Evolutionary conservation across 2,888 invertebrate species (phyloP).

Genomic region (Drosophila gaucha): DNA sequence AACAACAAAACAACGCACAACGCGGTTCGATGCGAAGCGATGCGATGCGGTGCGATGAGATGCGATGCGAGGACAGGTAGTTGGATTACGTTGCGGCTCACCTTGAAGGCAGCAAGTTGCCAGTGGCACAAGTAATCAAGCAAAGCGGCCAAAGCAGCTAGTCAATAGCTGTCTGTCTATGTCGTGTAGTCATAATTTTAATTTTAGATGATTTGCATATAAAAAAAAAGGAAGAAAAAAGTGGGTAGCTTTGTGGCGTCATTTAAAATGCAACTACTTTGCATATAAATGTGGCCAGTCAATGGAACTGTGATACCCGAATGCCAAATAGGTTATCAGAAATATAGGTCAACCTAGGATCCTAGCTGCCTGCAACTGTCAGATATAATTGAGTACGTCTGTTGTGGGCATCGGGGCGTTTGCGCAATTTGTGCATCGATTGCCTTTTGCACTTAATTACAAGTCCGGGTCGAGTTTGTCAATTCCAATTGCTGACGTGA

Average conservation of each 20-base stretch:
- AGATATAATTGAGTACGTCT: no score
- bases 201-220: constrained; percentile 23
- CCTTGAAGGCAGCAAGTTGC: constrained; percentile 54
- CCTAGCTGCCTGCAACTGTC: neutral
- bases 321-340: constrained; percentile 40
- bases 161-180: constrained; percentile 44
- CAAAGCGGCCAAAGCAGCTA: constrained; percentile 49
- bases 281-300: constrained; percentile 22
- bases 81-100: constrained; percentile 70
- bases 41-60: constrained; percentile 19
- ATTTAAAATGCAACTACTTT: constrained; percentile 13
- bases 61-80: constrained; percentile 57
- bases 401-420: constrained; percentile 28
- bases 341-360: constrained; percentile 59
- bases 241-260: constrained; percentile 12
- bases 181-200: constrained; percentile 21
- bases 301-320: no score
- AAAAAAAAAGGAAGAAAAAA: neutral
- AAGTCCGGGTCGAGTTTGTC: constrained; percentile 12
- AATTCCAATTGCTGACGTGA: constrained; percentile 14
- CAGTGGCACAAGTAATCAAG: constrained; percentile 45
- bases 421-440: constrained; percentile 34
- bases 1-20: constrained; percentile 6
- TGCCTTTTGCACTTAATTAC: constrained; percentile 18
- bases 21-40: neutral